Evolutionary conservation across 2,797 vertebrate species (phyloP).

Genomic region (Squalus acanthias): DNA sequence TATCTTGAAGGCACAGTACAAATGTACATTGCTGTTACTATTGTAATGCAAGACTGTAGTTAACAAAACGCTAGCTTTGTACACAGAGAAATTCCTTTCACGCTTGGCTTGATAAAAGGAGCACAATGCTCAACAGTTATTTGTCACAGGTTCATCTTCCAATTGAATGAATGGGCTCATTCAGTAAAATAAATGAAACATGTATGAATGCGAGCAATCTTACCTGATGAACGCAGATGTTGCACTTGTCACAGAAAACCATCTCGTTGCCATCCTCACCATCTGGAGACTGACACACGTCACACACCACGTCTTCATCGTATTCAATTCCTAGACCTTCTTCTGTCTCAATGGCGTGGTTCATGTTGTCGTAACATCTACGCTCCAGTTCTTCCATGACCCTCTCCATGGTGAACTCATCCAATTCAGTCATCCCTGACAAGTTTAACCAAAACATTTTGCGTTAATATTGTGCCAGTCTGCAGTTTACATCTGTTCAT

Average conservation of each 20-base stretch:
- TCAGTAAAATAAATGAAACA: neutral
- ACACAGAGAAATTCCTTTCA: too few relatives aligned
- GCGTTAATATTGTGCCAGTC: neutral
- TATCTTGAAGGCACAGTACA: neutral
- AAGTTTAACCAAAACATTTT: neutral
- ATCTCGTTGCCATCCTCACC: conserved; percentile 97
- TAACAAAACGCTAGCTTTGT: neutral
- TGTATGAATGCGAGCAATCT: conserved; percentile 29
- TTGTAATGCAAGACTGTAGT: neutral
- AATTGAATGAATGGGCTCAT: neutral
- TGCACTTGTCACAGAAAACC: conserved; percentile 99
- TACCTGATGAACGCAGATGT: conserved; percentile 97
- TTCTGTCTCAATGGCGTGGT: conserved; percentile 86
- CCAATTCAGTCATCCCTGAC: conserved; percentile 73
- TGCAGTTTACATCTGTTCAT: neutral
- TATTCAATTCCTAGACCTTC: conserved; percentile 96
- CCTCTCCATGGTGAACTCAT: conserved; percentile 85
- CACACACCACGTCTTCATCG: conserved; percentile 94
- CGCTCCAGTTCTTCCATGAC: conserved; percentile 88
- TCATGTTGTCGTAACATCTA: conserved; percentile 86
- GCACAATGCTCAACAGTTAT: neutral
- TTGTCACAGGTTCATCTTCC: neutral
- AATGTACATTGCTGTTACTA: too few relatives aligned
- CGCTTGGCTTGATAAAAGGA: neutral
- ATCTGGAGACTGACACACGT: conserved; percentile 91